These are phyloP conservation scores for Heliconius hermathena DNA, from an alignment of 1,140 invertebrate species.

Conservation along the genomic window DNA sequence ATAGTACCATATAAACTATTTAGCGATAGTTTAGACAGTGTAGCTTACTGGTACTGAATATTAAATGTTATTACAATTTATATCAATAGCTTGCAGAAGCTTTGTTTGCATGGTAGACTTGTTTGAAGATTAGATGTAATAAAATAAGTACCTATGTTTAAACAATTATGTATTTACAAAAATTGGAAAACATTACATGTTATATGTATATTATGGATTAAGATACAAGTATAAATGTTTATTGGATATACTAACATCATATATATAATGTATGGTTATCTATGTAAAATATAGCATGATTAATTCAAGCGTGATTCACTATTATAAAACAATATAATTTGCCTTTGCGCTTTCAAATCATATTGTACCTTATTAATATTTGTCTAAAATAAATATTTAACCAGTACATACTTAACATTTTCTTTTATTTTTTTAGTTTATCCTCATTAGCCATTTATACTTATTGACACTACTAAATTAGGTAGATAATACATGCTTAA, in stretches of 20 bases:
- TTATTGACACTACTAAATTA: neutral
- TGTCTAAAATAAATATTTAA: slow-evolving; percentile 80
- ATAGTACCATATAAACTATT: slow-evolving; percentile 51
- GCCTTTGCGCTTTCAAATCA: slow-evolving; percentile 71
- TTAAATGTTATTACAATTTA: slow-evolving; percentile 66
- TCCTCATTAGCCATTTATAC: neutral
- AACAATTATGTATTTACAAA: slow-evolving; percentile 48
- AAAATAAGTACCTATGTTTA: slow-evolving; percentile 51
- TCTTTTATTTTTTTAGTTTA: slow-evolving; percentile 44
- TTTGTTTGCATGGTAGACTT: slow-evolving; percentile 73
- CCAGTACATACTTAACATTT: slow-evolving; percentile 61
- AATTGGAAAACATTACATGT: slow-evolving; percentile 50
- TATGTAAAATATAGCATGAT: slow-evolving; percentile 67
- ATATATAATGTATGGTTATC: slow-evolving; percentile 61
- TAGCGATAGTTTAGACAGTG: slow-evolving; percentile 53
- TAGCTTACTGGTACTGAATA: slow-evolving; percentile 67
- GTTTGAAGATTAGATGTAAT: slow-evolving; percentile 60
- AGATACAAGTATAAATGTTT: slow-evolving; percentile 56
- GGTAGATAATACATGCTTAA: neutral
- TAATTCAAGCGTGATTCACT: slow-evolving; percentile 61
- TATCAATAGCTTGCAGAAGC: slow-evolving; percentile 68
- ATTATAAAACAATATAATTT: slow-evolving; percentile 58
- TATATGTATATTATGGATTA: slow-evolving; percentile 75
- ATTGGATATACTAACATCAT: slow-evolving; percentile 45
- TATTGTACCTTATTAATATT: slow-evolving; percentile 66